A percentile compares a stretch with the other conserved stretches of the same genome.
Conservation (phyloP, 1,140 invertebrate genomes). For the Drosophila simulans region DNA sequence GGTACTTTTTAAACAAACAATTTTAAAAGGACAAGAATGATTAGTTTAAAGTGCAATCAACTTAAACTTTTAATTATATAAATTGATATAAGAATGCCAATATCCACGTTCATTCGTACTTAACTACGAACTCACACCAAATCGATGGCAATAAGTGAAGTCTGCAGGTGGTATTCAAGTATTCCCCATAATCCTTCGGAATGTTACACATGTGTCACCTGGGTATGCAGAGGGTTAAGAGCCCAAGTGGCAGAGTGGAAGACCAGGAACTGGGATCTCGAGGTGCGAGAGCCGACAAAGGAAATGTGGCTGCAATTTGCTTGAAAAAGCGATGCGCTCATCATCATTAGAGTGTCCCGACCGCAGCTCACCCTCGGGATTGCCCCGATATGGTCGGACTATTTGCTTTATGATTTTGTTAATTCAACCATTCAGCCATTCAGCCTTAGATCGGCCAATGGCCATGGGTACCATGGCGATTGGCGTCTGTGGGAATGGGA, state of each 20-base stretch:
- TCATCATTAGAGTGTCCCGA: slow-evolving; percentile 74
- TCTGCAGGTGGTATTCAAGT: slow-evolving; percentile 6
- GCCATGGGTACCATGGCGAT: neutral
- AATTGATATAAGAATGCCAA: neutral
- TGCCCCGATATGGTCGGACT: slow-evolving; percentile 47
- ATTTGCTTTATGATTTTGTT: slow-evolving; percentile 82
- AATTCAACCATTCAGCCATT: slow-evolving; percentile 53
- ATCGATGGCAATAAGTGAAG: slow-evolving; percentile 2
- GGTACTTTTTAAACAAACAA: no score
- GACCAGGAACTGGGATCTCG: slow-evolving; percentile 60
- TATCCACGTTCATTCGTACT: neutral
- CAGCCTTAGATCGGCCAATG: slow-evolving; percentile 36
- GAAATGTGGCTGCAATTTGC: slow-evolving; percentile 79
- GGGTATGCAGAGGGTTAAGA: slow-evolving; percentile 34
- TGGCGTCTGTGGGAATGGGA: slow-evolving; percentile 57
- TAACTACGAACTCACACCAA: no score
- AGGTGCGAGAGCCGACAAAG: slow-evolving; percentile 79
- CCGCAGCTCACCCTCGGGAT: slow-evolving; percentile 4
- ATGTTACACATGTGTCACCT: slow-evolving; percentile 45
- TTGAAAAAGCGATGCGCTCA: slow-evolving; percentile 78
- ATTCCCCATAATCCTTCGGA: slow-evolving; percentile 27
- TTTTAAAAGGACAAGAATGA: no score
- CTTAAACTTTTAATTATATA: no score
- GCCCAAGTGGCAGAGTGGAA: slow-evolving; percentile 6
- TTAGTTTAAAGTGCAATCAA: no score